Evolutionary conservation across 2,797 vertebrate species (phyloP), one percentile per base, ranked within the genome.

Genomic region (Pteropus rufus): DNA sequence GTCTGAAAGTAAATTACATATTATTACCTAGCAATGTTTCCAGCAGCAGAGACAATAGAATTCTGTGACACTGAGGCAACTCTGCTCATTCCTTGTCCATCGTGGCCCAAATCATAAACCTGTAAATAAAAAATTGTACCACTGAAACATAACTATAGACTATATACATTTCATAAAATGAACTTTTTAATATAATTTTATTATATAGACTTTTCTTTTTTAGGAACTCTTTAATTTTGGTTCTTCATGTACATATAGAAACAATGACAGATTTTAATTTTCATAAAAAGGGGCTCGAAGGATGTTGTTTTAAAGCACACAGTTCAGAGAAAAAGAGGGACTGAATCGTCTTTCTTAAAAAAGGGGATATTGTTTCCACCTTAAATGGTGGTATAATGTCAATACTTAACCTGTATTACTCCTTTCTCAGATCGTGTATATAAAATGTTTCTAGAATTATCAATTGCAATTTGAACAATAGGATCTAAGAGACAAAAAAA

Each of bases 341-440:
- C 39, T 21, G 29, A 39, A 49, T 41, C n/a, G 21, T 83, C 31
- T 46, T 89, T n/a, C 52, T 69, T 76, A 67, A 81, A 79, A 88
- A 56, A 7, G 85, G 62, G 56, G 4, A 79, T 88, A 8, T 36
- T 92, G 39, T 85, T 64, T 7, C 10, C 26, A 44, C 19, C 31
- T 91, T 92, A 82, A 26, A 92, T 34, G 15, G 56, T 36, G 69
- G 29, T 8, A 14, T 76, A 93, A 79, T 58, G 60, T 36, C 19
- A 92, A 89, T 52, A 97, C 87, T 86, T 98, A 99, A 99, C 99
- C 99, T 99, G 99, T 93, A 99, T 98, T 14, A 99, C 99, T 49
- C 99, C 99, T 98, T 99, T 99, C 98, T 99, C 99, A 4, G 99
- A 99, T 52, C 99, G 99, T 2, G 99, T 99, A 91, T 99, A 99